Evolutionary conservation across 2,888 invertebrate species (phyloP).

Genomic region (Rhopalosiphum nymphaeae): DNA sequence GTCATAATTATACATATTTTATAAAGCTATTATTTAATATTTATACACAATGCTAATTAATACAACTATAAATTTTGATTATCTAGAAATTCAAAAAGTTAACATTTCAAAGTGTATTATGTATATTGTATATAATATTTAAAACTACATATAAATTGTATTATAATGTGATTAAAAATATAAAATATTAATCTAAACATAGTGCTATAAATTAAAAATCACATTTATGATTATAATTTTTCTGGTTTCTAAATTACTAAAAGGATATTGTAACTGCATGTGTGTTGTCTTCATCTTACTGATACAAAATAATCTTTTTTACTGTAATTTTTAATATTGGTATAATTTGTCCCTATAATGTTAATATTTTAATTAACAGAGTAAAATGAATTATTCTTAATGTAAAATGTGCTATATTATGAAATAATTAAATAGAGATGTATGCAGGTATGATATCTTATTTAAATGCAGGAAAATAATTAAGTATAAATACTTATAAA

Average conservation of each 20-base stretch:
- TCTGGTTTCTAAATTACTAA: not conserved
- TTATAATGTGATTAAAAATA: not conserved
- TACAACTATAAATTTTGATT: not conserved
- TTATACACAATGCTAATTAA: not conserved
- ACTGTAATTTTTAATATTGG: too few relatives aligned
- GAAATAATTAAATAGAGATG: not conserved
- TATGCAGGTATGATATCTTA: not conserved
- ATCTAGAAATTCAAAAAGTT: not conserved
- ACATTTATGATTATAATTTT: not conserved
- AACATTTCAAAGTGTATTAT: not conserved
- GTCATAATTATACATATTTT: not conserved
- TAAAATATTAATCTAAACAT: not conserved
- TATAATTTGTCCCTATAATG: too few relatives aligned
- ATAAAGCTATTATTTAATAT: not conserved
- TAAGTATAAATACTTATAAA: not conserved
- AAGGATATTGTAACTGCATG: not conserved
- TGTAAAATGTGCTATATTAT: not conserved
- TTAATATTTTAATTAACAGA: not conserved
- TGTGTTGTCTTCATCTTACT: not conserved
- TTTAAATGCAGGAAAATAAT: not conserved
- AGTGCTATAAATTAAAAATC: not conserved
- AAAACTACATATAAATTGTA: not conserved
- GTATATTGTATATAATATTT: not conserved
- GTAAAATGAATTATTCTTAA: not conserved
- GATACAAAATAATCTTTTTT: not conserved